These are phyloP conservation scores for Pelodiscus sinensis DNA, from an alignment of 2,113 vertebrate species.

Conservation along the genomic window DNA sequence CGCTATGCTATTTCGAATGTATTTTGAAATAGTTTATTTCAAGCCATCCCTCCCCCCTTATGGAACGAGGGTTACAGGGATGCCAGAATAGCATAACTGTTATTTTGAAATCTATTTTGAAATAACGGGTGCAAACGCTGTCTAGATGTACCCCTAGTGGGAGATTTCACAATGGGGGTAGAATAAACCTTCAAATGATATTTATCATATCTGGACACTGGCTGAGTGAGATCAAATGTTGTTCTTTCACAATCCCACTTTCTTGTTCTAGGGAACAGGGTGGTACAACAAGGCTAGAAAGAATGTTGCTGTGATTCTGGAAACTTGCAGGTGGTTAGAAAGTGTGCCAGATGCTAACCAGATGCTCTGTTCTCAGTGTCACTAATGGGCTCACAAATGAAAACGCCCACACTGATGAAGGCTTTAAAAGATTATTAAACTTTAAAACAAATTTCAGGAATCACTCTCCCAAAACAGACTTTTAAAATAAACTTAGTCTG, in stretches of 20 bases:
- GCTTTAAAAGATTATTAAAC: background rate
- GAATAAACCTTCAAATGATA: background rate
- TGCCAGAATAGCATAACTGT: no score
- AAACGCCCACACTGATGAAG: background rate
- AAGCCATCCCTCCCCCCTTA: no score
- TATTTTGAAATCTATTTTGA: no score
- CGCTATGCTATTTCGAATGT: no score
- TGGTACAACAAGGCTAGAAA: constrained; percentile 5
- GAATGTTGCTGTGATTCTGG: background rate
- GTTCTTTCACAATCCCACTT: background rate
- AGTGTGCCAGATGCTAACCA: constrained; percentile 4
- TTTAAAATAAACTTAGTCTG: background rate
- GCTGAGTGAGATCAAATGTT: background rate
- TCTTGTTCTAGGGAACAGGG: background rate
- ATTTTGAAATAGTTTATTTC: no score
- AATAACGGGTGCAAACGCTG: no score
- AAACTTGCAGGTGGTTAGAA: background rate
- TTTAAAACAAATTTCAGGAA: background rate
- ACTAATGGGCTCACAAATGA: background rate
- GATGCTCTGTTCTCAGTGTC: constrained; percentile 13
- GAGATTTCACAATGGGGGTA: background rate
- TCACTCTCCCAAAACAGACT: background rate
- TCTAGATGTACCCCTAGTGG: background rate
- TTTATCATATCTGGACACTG: background rate
- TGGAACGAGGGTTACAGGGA: no score